Evolutionary conservation across 2,113 vertebrate species (phyloP).

Genomic region (Gracilinanus agilis): DNA sequence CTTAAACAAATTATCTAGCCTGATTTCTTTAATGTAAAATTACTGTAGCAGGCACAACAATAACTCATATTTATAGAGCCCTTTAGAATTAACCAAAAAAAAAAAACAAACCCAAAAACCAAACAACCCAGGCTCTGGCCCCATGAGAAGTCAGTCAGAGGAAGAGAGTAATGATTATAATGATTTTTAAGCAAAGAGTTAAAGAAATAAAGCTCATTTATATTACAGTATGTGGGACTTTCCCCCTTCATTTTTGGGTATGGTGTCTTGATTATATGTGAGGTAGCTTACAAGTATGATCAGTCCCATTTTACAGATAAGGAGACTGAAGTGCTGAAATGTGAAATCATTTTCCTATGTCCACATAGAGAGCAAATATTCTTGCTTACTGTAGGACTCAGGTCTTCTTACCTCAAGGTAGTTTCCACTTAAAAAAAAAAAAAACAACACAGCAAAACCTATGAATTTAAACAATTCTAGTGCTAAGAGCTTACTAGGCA

Average conservation of each 20-base stretch:
- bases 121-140: neutral
- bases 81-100: neutral
- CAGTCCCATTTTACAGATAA: neutral
- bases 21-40: neutral
- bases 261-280: neutral
- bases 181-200: neutral
- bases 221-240: neutral
- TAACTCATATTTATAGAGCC: neutral
- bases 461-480: neutral
- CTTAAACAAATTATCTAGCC: neutral
- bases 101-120: no score
- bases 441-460: no score
- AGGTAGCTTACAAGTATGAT: neutral
- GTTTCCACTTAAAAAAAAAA: neutral
- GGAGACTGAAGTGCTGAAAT: neutral
- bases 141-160: neutral
- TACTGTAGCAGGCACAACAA: neutral
- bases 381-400: neutral
- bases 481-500: neutral
- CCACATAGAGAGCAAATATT: neutral
- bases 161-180: neutral
- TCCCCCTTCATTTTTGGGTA: neutral
- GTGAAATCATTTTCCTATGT: neutral
- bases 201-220: neutral
- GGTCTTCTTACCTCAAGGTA: neutral